phyloP scores from a whole-genome alignment of 2,797 vertebrate genomes.

The Chrosomus eos region DNA sequence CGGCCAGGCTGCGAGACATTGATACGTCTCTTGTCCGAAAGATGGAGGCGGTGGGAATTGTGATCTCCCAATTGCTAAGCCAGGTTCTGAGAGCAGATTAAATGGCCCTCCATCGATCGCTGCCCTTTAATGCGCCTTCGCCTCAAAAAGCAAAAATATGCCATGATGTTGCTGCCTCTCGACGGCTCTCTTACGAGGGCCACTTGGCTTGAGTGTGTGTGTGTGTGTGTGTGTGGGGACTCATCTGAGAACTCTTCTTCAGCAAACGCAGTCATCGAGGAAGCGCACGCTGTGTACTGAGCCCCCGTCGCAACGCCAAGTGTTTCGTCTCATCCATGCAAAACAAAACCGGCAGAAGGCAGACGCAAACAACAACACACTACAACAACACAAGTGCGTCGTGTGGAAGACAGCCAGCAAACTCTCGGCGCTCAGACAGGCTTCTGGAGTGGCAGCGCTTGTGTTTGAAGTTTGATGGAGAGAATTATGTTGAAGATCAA shows the following conservation, averaged over 20 bases:
- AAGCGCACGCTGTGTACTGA: conserved; percentile 63
- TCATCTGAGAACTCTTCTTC: conserved; percentile 58
- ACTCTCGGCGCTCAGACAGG: conserved; percentile 2
- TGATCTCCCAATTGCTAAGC: conserved; percentile 56
- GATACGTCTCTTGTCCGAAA: conserved; percentile 64
- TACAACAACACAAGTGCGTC: conserved; percentile 2
- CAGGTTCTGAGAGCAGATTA: conserved; percentile 70
- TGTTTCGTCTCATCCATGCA: conserved; percentile 28
- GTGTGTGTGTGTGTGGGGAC: not conserved
- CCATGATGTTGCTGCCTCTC: conserved; percentile 59
- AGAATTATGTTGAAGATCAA: conserved; percentile 27
- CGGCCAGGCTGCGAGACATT: conserved; percentile 52
- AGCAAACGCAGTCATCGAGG: conserved; percentile 61
- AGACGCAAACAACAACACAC: conserved; percentile 40
- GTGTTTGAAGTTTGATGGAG: conserved; percentile 18
- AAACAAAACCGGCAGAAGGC: conserved; percentile 26
- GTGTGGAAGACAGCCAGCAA: conserved; percentile 25
- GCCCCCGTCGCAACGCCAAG: conserved; percentile 32
- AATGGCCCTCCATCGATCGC: conserved; percentile 75
- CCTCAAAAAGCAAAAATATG: conserved; percentile 68
- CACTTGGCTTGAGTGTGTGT: conserved; percentile 37
- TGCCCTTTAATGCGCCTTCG: conserved; percentile 67
- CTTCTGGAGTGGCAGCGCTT: conserved; percentile 25
- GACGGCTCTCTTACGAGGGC: conserved; percentile 38
- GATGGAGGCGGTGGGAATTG: conserved; percentile 33